Base-by-base conservation (phyloP, 1,140 invertebrate genomes). In the Ylistrum balloti region DNA sequence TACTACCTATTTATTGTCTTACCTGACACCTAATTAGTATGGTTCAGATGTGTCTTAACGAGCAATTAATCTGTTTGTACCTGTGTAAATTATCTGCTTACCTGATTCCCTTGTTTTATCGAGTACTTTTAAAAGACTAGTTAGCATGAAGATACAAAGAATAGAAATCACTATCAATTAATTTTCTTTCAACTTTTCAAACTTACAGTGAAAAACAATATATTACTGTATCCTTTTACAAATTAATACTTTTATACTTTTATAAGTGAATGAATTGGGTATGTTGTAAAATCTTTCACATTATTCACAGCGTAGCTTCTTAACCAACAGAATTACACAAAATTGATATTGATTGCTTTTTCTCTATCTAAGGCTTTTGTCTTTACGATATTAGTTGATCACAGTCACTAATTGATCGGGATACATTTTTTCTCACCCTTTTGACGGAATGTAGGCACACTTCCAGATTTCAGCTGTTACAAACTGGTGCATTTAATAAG, bases 61-160 rank as follows among this genome's bases (percentile, higher is more conserved):
- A 74, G 56, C 56, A 74, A 74, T 74, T 74, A 74, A 74, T 74
- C 56, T 74, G 56, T n/a, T 74, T 74, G 56, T 74, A 74, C 56
- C 56, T 74, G n/a, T 74, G 56, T 74, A 28, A 74, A 74, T 74
- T 74, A 74, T 74, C 56, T 74, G 56, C 56, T 9, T 74, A 74
- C 56, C 56, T n/a, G n/a, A 28, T 74, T 74, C 56, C n/a, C 3
- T 74, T 74, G 56, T 74, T 74, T 74, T 74, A 28, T 11, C 17
- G 56, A 28, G 0, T 56, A 74, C 56, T 28, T 22, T 22, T 74
- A 74, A 74, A 74, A 74, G 56, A 5, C 56, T 28, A 28, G 56
- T 74, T 74, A 74, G 56, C 1, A 5, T 74, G 1, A 74, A 74
- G 28, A 7, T 74, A 28, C 1, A 74, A n/a, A 20, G 2, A 48